These are phyloP conservation scores for Noctuana brunneofusca DNA, from an alignment of 2,888 invertebrate species.

Conservation along the genomic window DNA sequence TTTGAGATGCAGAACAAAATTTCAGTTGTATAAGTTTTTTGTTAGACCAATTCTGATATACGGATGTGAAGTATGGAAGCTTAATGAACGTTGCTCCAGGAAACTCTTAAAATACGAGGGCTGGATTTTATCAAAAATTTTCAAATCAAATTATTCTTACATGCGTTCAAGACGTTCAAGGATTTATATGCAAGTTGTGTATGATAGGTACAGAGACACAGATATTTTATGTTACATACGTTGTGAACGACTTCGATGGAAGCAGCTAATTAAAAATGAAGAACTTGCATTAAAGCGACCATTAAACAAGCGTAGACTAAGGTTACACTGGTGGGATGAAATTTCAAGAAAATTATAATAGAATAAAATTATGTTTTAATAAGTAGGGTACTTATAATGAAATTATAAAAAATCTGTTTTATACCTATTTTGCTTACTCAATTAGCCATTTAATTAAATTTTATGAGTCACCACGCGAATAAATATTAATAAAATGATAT, in stretches of 20 bases:
- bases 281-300: constrained; percentile 41
- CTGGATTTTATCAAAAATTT: constrained; percentile 53
- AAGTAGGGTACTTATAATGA: too few relatives aligned
- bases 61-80: constrained; percentile 61
- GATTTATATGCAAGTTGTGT: constrained; percentile 46
- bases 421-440: too few relatives aligned
- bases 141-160: constrained; percentile 54
- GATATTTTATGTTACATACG: constrained; percentile 50
- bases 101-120: constrained; percentile 52
- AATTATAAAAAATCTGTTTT: too few relatives aligned
- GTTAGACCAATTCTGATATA: constrained; percentile 61
- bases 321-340: constrained; percentile 44
- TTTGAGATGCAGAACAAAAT: constrained; percentile 49
- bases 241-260: constrained; percentile 54
- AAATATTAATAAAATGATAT: too few relatives aligned
- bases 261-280: constrained; percentile 47
- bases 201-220: constrained; percentile 44
- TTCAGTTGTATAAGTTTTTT: constrained; percentile 55
- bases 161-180: constrained; percentile 50
- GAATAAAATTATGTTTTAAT: too few relatives aligned
- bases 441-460: too few relatives aligned
- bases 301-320: constrained; percentile 24
- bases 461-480: too few relatives aligned
- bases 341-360: neutral
- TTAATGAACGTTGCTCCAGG: constrained; percentile 42